These are phyloP conservation scores for Eretmocerus hayati DNA, from an alignment of 2,888 invertebrate species.

Conservation along the genomic window DNA sequence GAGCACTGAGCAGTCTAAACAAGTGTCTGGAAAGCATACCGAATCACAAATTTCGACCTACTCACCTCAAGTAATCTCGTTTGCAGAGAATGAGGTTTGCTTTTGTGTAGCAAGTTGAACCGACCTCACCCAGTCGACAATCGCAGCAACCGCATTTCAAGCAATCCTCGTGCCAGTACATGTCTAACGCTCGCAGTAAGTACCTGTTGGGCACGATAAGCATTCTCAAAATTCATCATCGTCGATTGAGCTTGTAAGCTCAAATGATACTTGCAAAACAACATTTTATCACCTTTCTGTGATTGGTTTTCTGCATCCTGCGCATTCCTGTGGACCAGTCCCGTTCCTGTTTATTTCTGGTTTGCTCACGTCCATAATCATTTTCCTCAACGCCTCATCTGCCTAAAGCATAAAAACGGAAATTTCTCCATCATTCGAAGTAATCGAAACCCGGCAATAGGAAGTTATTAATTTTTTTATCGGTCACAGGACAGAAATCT, in stretches of 20 bases:
- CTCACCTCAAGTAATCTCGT: constrained; percentile 83
- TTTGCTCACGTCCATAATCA: constrained; percentile 45
- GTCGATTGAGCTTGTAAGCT: constrained; percentile 7
- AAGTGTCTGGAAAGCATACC: not conserved
- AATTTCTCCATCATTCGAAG: no score
- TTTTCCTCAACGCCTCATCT: constrained; percentile 25
- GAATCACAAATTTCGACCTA: not conserved
- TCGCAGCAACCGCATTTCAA: constrained; percentile 89
- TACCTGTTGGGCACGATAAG: constrained; percentile 36
- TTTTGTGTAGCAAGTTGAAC: constrained; percentile 83
- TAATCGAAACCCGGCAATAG: no score
- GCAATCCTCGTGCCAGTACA: constrained; percentile 92
- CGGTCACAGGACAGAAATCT: no score
- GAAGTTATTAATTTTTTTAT: no score
- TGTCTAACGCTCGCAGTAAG: constrained; percentile 77
- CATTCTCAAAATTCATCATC: not conserved
- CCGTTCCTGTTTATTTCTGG: constrained; percentile 41
- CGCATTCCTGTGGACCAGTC: constrained; percentile 60
- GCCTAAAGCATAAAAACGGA: constrained; percentile 21
- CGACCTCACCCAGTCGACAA: constrained; percentile 87
- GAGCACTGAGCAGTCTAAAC: no score
- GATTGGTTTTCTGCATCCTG: constrained; percentile 80
- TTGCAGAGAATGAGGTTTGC: constrained; percentile 87
- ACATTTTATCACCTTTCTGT: constrained; percentile 58
- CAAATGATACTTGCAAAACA: no score